A percentile compares a stretch with the other conserved stretches of the same genome.
These are phyloP conservation scores for Stomatorhinus walkeri DNA, from an alignment of 2,797 vertebrate species.

Conservation along the genomic window DNA sequence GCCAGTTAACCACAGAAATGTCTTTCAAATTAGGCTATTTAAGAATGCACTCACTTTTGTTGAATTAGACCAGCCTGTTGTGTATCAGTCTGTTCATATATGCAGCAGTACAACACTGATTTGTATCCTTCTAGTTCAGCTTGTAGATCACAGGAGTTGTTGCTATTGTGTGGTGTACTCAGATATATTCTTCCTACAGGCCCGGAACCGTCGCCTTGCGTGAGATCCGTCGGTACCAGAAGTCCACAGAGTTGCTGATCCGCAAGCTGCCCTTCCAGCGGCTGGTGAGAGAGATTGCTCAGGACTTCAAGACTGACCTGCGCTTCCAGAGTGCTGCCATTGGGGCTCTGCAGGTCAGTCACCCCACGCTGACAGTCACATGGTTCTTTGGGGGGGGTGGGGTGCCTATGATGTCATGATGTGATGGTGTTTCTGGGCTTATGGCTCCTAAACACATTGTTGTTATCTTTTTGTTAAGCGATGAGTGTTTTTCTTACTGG, in stretches of 20 bases:
- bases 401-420: background rate
- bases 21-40: background rate
- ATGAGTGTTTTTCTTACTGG: background rate
- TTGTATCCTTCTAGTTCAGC: background rate
- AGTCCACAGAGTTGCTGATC: slow-evolving; percentile 71
- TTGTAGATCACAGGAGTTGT: slow-evolving; percentile 54
- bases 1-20: background rate
- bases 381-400: background rate
- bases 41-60: background rate
- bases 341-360: slow-evolving; percentile 65
- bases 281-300: slow-evolving; percentile 73
- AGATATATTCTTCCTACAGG: slow-evolving; percentile 33
- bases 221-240: slow-evolving; percentile 77
- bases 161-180: slow-evolving; percentile 43
- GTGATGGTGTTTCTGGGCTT: background rate
- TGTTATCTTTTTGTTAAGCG: background rate
- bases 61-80: background rate
- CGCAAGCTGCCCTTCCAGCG: slow-evolving; percentile 74
- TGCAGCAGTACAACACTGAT: too few relatives aligned
- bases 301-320: slow-evolving; percentile 73
- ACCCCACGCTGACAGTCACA: background rate
- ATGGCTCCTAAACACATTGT: background rate
- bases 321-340: slow-evolving; percentile 78
- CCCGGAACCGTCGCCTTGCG: slow-evolving; percentile 73
- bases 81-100: too few relatives aligned